A percentile compares a stretch with the other conserved stretches of the same genome.
These are phyloP conservation scores for Ciconia stormi DNA, from an alignment of 2,113 vertebrate species.

Conservation along the genomic window DNA sequence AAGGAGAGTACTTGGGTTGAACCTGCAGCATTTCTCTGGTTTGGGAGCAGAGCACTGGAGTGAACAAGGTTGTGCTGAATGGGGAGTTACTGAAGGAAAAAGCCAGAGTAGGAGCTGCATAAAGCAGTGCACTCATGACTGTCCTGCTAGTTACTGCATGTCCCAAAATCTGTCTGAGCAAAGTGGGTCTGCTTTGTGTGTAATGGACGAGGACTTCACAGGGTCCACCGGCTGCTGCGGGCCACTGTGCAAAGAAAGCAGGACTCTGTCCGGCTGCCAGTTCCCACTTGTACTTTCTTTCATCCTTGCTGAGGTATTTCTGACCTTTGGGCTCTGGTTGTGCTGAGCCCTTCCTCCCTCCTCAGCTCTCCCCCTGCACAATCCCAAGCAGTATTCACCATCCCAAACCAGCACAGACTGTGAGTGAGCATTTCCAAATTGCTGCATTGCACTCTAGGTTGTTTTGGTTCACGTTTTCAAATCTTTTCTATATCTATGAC, in stretches of 20 bases:
- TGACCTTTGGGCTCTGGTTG: neutral
- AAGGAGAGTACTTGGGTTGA: neutral
- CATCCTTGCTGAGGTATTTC: constrained; percentile 3
- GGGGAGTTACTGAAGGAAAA: neutral
- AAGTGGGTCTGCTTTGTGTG: neutral
- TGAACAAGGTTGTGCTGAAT: neutral
- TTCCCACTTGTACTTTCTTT: neutral
- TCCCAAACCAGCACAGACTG: neutral
- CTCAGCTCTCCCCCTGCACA: neutral
- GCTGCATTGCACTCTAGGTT: neutral
- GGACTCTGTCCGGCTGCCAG: neutral
- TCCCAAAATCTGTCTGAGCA: neutral
- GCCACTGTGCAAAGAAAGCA: neutral
- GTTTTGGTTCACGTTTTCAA: neutral
- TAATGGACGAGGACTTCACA: neutral
- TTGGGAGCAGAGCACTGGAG: neutral
- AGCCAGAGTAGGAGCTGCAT: neutral
- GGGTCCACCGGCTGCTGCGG: neutral
- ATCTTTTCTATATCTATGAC: neutral
- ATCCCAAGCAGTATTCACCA: accelerated
- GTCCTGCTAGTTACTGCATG: neutral
- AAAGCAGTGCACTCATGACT: neutral
- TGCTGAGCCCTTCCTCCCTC: neutral
- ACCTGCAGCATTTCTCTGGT: neutral
- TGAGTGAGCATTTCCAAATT: neutral